Percentiles rank a stretch among this genome's conserved stretches.
Conservation (phyloP, 2,797 vertebrate genomes). For the Amphiprion clarkii region DNA sequence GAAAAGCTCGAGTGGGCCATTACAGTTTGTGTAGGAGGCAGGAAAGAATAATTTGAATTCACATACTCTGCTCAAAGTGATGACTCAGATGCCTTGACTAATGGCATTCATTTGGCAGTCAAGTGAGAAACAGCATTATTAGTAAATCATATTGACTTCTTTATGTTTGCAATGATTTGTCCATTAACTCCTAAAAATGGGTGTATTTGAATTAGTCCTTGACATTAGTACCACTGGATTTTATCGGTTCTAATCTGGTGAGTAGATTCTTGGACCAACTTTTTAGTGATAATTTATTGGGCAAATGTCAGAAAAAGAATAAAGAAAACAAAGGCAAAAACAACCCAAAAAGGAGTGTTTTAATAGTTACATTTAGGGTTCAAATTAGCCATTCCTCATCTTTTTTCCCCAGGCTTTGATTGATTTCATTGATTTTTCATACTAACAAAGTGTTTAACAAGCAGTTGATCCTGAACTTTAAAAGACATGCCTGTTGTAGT, state of each 20-base stretch:
- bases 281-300: slow-evolving; percentile 23
- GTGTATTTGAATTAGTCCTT: slow-evolving; percentile 50
- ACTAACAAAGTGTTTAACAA: neutral
- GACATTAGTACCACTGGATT: slow-evolving; percentile 11
- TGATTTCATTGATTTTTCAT: neutral
- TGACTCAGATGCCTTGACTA: slow-evolving; percentile 71
- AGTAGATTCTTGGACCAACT: slow-evolving; percentile 31
- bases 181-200: slow-evolving; percentile 52
- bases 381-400: neutral
- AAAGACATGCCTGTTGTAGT: slow-evolving; percentile 1
- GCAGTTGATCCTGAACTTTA: slow-evolving; percentile 5
- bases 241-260: slow-evolving; percentile 45
- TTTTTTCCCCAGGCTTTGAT: neutral
- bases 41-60: slow-evolving; percentile 63
- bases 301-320: slow-evolving; percentile 22
- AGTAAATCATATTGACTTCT: slow-evolving; percentile 67
- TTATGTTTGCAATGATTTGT: slow-evolving; percentile 70
- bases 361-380: neutral
- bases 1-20: slow-evolving; percentile 69
- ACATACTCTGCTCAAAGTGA: slow-evolving; percentile 56
- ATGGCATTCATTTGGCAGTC: slow-evolving; percentile 69
- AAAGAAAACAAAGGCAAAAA: neutral
- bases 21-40: slow-evolving; percentile 70
- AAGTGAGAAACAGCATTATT: slow-evolving; percentile 63
- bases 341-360: slow-evolving; percentile 11